Conservation (phyloP, 2,797 vertebrate genomes). For the Rhabdophis nuchalis region DNA sequence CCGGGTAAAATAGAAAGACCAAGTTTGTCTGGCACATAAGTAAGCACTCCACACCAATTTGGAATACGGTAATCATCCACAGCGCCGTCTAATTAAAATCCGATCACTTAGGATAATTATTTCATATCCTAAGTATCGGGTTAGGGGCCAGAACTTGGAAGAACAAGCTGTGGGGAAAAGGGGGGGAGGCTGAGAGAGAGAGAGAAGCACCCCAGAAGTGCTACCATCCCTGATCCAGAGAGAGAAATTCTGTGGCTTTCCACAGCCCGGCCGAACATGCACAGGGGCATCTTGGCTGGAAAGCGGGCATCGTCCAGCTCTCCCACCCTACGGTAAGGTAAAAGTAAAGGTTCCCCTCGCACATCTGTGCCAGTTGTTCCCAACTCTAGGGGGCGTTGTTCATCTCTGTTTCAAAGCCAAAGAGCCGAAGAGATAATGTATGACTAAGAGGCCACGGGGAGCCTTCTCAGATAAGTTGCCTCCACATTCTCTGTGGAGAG, state of each 20-base stretch:
- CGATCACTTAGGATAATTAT: constrained; percentile 66
- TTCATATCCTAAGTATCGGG: constrained; percentile 56
- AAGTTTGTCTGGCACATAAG: constrained; percentile 68
- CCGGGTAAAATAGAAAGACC: constrained; percentile 70
- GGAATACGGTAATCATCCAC: constrained; percentile 63
- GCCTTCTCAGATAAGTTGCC: no score
- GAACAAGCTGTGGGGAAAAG: background rate
- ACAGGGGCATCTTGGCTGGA: background rate
- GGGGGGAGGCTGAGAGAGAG: fast-evolving
- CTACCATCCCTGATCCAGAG: background rate
- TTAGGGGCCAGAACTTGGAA: constrained; percentile 37
- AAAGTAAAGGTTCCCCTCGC: no score
- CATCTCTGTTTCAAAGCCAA: no score
- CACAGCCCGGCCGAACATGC: background rate
- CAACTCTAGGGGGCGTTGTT: no score
- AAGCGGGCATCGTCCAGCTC: background rate
- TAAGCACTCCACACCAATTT: constrained; percentile 66
- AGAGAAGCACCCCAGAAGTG: background rate
- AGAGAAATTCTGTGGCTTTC: background rate
- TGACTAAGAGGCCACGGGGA: no score
- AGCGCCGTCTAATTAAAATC: constrained; percentile 66
- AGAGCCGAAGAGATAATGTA: no score
- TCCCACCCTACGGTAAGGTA: no score
- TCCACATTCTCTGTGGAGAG: background rate
- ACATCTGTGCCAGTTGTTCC: no score